phyloP scores from a whole-genome alignment of 2,888 invertebrate genomes.

The Eupithecia tripunctaria region DNA sequence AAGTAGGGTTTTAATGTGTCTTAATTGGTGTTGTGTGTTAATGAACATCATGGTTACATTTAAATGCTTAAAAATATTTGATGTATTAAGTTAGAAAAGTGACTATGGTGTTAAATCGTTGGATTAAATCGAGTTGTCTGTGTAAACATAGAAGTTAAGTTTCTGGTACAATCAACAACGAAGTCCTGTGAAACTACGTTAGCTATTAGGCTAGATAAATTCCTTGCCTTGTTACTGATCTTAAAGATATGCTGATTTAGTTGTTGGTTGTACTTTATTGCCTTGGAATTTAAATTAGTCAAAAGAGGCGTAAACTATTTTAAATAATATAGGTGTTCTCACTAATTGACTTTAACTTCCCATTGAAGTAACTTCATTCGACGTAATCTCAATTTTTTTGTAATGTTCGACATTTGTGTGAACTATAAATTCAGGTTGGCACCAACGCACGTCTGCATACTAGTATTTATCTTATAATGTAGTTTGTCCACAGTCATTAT shows the following conservation, averaged over 20 bases:
- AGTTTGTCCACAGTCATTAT: background rate
- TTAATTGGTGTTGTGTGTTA: slow-evolving; percentile 23
- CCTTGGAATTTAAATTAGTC: slow-evolving; percentile 39
- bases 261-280: slow-evolving; percentile 42
- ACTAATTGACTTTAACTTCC: background rate
- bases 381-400: slow-evolving; percentile 20
- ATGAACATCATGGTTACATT: slow-evolving; percentile 13
- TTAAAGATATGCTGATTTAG: slow-evolving; percentile 25
- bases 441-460: slow-evolving; percentile 6
- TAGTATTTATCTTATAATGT: background rate
- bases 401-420: slow-evolving; percentile 18
- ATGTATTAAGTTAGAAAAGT: background rate
- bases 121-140: slow-evolving; percentile 40
- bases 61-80: background rate
- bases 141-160: slow-evolving; percentile 46
- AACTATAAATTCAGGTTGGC: slow-evolving; percentile 19
- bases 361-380: slow-evolving; percentile 6
- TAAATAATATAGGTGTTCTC: slow-evolving; percentile 3
- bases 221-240: background rate
- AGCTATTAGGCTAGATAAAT: background rate
- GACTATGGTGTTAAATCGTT: slow-evolving; percentile 25
- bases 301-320: slow-evolving; percentile 25
- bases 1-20: slow-evolving; percentile 31
- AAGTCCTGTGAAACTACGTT: slow-evolving; percentile 1
- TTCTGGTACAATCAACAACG: slow-evolving; percentile 41